Base-by-base conservation (phyloP, 2,888 invertebrate genomes). In the Tenthredo livida region DNA sequence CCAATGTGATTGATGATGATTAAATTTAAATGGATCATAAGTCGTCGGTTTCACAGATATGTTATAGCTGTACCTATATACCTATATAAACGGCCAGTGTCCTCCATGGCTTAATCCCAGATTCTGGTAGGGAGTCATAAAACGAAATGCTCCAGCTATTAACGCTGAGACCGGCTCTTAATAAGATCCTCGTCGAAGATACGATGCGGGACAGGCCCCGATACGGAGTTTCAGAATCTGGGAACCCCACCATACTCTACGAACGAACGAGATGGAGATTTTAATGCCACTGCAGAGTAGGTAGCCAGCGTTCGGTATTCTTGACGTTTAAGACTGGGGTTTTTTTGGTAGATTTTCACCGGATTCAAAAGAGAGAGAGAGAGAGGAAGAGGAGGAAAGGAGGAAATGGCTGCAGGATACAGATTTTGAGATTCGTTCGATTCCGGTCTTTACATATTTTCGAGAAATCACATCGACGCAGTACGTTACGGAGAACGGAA, bases 221-320 rank as follows among this genome's bases (percentile, higher is more conserved):
- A 80, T 80, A 80, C 21, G 21, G 21, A 29, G 12, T 80, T 61
- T 61, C 78, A 61, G 54, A 15, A 70, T 33, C 40, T 5, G 17
- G 21, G 47, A 47, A 47, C 21, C 21, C 9, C 43, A 29, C 33
- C 12, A 21, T 58, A 25, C 25, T 50, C 25, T 6, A 12, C 50
- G 21, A 61, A 58, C 80, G 80, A 54, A 80, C 61, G 58, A 58
- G 80, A 61, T 80, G 80, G 80, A 80, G 80, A 80, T 80, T 80
- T 80, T 80, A 80, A 80, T 80, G 80, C 80, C 80, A 80, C 58
- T 29, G 50, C 17, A 33, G 80, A 80, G 37, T 61, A 25, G 40
- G 21, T 50, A 25, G 10, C 40, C 25, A 25, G 37, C 78, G 58
- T 54, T 77, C 77, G 50, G 43, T 43, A 9, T 73, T 15, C 29